Conservation (phyloP, 2,888 invertebrate genomes). For the Noctua fimbriata region DNA sequence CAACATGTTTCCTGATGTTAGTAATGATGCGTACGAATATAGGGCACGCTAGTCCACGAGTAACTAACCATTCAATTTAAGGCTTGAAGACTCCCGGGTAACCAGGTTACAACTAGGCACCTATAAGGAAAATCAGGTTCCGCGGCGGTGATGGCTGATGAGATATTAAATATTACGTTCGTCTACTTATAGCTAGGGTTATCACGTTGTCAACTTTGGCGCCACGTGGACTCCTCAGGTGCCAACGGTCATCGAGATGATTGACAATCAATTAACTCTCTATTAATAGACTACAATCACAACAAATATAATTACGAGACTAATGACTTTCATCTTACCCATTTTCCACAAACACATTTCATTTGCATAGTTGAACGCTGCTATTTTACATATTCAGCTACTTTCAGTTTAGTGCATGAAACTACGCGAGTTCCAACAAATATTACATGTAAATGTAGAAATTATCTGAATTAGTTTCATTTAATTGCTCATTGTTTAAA, state of each 20-base stretch:
- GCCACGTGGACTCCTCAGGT: constrained; percentile 43
- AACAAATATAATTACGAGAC: constrained; percentile 32
- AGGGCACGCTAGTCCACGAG: neutral
- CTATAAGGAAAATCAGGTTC: neutral
- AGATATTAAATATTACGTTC: neutral
- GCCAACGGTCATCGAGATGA: constrained; percentile 50
- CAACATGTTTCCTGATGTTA: neutral
- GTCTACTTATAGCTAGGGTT: neutral
- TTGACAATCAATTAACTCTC: constrained; percentile 45
- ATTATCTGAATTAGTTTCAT: constrained; percentile 14
- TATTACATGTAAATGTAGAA: neutral
- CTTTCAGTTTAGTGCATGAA: constrained; percentile 5
- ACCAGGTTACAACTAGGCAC: neutral
- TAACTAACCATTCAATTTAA: neutral
- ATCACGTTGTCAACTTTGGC: constrained; percentile 23
- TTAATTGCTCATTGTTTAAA: constrained; percentile 6
- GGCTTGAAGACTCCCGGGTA: neutral
- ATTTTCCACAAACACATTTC: constrained; percentile 5
- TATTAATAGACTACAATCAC: constrained; percentile 36
- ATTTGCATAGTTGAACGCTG: constrained; percentile 7
- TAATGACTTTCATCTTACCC: constrained; percentile 40
- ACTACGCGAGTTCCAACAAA: constrained; percentile 4
- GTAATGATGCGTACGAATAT: neutral
- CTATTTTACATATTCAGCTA: neutral
- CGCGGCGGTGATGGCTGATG: neutral